Evolutionary conservation across 2,113 vertebrate species (phyloP).

Genomic region (Bos indicus): DNA sequence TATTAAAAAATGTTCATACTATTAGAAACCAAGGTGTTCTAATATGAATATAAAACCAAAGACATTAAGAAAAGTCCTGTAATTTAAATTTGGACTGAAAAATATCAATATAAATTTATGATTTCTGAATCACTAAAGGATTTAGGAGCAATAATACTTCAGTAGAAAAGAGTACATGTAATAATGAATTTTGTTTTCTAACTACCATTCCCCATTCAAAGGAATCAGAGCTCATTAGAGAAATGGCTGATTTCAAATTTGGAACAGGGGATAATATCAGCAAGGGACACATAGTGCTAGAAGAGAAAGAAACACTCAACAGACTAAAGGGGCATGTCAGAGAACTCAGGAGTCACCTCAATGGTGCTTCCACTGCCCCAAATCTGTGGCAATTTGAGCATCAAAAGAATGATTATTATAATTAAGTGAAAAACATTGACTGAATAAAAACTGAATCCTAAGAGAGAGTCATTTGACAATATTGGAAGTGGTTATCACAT

Average conservation of each 20-base stretch:
- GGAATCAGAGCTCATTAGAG: not conserved
- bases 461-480: not conserved
- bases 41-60: conserved; percentile 9
- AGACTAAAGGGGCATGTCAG: not conserved
- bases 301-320: not conserved
- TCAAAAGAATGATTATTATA: not conserved
- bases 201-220: not conserved
- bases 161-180: not conserved
- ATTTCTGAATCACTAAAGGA: not conserved
- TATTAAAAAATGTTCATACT: not conserved
- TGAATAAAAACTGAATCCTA: not conserved
- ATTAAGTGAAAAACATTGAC: not conserved
- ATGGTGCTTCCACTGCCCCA: not conserved
- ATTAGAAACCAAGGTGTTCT: not conserved
- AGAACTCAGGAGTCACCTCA: not conserved
- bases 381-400: not conserved
- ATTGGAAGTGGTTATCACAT: not conserved
- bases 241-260: not conserved
- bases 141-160: not conserved
- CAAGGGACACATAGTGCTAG: not conserved
- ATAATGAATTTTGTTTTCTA: not conserved
- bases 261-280: not conserved
- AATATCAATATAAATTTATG: not conserved
- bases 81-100: not conserved
- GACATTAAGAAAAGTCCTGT: not conserved